Conservation (phyloP, 2,113 vertebrate species). For the Gambusia holbrooki region DNA sequence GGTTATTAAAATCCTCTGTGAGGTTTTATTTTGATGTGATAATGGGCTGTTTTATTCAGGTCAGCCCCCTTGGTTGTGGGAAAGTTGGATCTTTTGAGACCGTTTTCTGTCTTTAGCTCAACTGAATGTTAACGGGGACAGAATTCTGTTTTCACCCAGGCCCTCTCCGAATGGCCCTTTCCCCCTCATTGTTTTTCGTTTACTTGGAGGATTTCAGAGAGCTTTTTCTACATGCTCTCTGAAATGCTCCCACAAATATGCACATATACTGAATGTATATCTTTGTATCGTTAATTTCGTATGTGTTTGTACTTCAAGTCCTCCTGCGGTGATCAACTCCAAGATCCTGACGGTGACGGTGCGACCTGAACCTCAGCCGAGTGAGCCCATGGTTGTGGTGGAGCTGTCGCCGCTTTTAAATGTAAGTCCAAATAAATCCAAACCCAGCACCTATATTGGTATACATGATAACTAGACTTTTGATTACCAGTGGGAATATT, state of each 20-base stretch:
- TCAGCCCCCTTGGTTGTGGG: constrained; percentile 59
- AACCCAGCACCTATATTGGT: neutral
- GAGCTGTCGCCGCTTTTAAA: constrained; percentile 93
- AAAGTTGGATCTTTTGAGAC: constrained; percentile 58
- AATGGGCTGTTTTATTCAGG: constrained; percentile 58
- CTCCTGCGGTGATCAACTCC: constrained; percentile 89
- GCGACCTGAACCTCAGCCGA: constrained; percentile 87
- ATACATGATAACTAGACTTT: neutral
- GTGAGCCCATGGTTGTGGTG: constrained; percentile 91
- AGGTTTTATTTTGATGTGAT: constrained; percentile 50
- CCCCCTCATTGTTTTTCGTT: constrained; percentile 11
- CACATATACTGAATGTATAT: neutral
- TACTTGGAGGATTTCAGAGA: neutral
- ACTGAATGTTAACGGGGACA: constrained; percentile 58
- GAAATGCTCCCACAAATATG: neutral
- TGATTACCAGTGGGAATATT: neutral
- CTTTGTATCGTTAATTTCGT: neutral
- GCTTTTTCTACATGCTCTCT: constrained; percentile 1
- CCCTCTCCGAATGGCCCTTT: neutral
- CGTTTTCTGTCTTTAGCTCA: constrained; percentile 31
- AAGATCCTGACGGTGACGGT: constrained; percentile 94
- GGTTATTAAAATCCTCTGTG: constrained; percentile 46
- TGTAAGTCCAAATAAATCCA: constrained; percentile 78
- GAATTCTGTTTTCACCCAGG: constrained; percentile 16
- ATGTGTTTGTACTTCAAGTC: constrained; percentile 73